Conservation (phyloP, 1,140 invertebrate species). For the Bombus affinis region DNA sequence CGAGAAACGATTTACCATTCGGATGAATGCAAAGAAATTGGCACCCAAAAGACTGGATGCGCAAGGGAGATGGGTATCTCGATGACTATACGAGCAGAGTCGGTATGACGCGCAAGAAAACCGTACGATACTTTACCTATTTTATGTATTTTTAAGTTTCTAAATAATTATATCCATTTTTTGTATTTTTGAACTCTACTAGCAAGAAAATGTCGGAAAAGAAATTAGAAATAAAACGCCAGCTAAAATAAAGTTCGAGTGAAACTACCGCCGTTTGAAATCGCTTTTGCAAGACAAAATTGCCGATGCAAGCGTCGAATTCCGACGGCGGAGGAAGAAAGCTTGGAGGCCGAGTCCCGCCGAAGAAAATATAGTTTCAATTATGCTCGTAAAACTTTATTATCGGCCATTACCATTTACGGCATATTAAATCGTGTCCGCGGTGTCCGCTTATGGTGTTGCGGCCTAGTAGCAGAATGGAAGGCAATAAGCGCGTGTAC, state of each 20-base stretch:
- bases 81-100: too few relatives aligned
- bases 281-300: not conserved
- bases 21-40: too few relatives aligned
- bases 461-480: constrained; percentile 22
- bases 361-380: constrained; percentile 46
- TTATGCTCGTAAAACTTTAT: constrained; percentile 50
- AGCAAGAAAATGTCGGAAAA: rapidly evolving
- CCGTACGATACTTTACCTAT: too few relatives aligned
- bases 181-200: not conserved
- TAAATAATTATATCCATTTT: too few relatives aligned
- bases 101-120: too few relatives aligned
- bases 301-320: not conserved
- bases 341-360: too few relatives aligned
- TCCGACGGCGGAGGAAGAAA: not conserved
- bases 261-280: not conserved
- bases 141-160: too few relatives aligned
- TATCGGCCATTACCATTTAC: constrained; percentile 45
- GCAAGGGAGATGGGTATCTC: too few relatives aligned
- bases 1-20: too few relatives aligned
- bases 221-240: too few relatives aligned
- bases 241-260: too few relatives aligned
- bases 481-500: not conserved
- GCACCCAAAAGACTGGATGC: too few relatives aligned
- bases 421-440: constrained; percentile 38
- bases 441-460: constrained; percentile 29